A percentile compares a stretch with the other conserved stretches of the same genome.
These are phyloP conservation scores for Bovichtus diacanthus DNA, from an alignment of 2,797 vertebrate genomes.

Conservation along the genomic window DNA sequence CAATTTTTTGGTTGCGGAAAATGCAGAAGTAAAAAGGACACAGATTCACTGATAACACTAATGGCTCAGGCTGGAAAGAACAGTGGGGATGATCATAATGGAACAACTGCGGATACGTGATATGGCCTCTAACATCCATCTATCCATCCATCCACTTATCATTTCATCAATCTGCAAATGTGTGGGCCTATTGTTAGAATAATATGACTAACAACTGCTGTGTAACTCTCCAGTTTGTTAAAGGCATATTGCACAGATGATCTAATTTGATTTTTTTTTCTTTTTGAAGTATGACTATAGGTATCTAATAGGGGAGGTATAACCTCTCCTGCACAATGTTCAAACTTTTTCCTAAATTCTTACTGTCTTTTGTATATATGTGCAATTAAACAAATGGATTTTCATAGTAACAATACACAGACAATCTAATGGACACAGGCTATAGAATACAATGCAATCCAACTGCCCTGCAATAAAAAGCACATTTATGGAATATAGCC, in stretches of 20 bases:
- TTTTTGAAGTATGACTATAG: no score
- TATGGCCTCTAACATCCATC: slow-evolving; percentile 18
- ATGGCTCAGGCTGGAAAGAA: slow-evolving; percentile 4
- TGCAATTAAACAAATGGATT: no score
- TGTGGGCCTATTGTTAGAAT: slow-evolving; percentile 10
- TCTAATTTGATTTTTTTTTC: neutral
- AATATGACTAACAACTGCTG: slow-evolving; percentile 3
- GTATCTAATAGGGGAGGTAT: no score
- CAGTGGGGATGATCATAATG: slow-evolving; percentile 5
- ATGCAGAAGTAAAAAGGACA: neutral
- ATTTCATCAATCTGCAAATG: slow-evolving; percentile 18
- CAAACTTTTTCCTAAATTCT: no score
- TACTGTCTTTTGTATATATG: no score
- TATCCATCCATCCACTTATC: slow-evolving; percentile 17
- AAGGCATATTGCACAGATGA: slow-evolving; percentile 3
- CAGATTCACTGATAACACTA: slow-evolving; percentile 15
- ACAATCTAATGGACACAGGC: neutral
- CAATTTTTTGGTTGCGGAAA: slow-evolving; percentile 3
- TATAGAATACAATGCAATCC: neutral
- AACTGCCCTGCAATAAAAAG: neutral
- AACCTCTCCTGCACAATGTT: no score
- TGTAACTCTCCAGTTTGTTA: neutral
- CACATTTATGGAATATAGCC: neutral
- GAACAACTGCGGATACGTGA: slow-evolving; percentile 25
- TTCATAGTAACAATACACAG: neutral